These are phyloP conservation scores for Labroides dimidiatus DNA, from an alignment of 2,797 vertebrate species.

Conservation along the genomic window DNA sequence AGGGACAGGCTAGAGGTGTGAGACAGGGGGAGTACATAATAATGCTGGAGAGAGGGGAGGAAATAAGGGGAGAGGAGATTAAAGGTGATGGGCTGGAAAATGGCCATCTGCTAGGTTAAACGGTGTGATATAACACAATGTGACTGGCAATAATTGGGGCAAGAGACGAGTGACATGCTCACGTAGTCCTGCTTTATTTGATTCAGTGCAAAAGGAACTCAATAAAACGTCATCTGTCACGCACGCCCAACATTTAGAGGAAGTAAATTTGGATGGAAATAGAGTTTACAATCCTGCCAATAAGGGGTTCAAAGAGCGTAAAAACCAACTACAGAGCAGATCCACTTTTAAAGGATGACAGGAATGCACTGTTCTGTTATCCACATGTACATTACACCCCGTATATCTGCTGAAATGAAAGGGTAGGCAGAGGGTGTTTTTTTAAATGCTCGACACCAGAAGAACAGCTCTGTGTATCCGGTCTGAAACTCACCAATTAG, in stretches of 20 bases:
- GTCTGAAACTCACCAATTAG: slow-evolving; percentile 89
- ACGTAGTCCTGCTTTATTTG: slow-evolving; percentile 41
- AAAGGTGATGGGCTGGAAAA: slow-evolving; percentile 77
- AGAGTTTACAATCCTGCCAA: slow-evolving; percentile 69
- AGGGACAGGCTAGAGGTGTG: slow-evolving; percentile 62
- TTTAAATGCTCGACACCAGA: slow-evolving; percentile 13
- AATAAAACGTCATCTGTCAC: slow-evolving; percentile 49
- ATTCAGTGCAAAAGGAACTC: slow-evolving; percentile 41
- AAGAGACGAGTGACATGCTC: slow-evolving; percentile 45
- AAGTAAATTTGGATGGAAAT: slow-evolving; percentile 56
- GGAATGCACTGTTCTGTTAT: slow-evolving; percentile 56
- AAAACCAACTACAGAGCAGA: slow-evolving; percentile 62
- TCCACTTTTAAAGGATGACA: slow-evolving; percentile 61
- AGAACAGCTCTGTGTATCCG: slow-evolving; percentile 1
- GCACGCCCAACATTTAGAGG: slow-evolving; percentile 47
- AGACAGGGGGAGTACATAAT: slow-evolving; percentile 77
- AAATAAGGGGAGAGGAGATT: slow-evolving; percentile 61
- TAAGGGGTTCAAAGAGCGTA: slow-evolving; percentile 60
- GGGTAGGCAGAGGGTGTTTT: slow-evolving; percentile 56
- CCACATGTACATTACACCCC: slow-evolving; percentile 42
- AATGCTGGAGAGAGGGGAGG: slow-evolving; percentile 53
- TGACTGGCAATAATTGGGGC: slow-evolving; percentile 63
- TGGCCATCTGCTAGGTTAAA: slow-evolving; percentile 78
- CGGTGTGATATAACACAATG: slow-evolving; percentile 65
- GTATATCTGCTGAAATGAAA: slow-evolving; percentile 58